phyloP scores from a whole-genome alignment of 2,113 vertebrate genomes.

The Leptosomus discolor region DNA sequence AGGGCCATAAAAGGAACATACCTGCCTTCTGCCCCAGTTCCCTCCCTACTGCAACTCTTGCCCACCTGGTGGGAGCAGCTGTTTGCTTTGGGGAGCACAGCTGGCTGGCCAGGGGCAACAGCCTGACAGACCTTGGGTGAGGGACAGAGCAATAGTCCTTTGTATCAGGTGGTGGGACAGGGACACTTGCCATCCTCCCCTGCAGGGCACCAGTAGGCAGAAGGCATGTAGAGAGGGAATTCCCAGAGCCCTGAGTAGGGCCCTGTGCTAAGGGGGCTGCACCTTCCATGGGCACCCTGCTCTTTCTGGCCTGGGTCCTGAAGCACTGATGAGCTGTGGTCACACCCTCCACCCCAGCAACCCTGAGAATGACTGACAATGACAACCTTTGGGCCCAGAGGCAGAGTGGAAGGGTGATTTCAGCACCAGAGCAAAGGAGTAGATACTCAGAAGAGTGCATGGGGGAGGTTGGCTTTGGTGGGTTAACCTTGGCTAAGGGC shows the following conservation, averaged over 20 bases:
- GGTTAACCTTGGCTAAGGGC: neutral
- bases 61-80: neutral
- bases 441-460: neutral
- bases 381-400: neutral
- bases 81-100: neutral
- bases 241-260: neutral
- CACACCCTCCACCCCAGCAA: accelerated
- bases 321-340: neutral
- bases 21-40: neutral
- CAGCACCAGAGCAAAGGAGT: neutral
- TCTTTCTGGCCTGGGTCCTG: neutral
- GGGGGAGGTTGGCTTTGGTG: neutral
- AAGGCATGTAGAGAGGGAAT: neutral
- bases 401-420: neutral
- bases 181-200: neutral
- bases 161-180: neutral
- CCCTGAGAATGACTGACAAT: neutral
- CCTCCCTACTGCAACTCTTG: neutral
- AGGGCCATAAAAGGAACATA: neutral
- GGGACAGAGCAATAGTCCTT: neutral
- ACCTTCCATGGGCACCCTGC: neutral
- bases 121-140: neutral
- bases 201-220: neutral
- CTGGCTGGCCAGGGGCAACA: accelerated
- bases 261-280: neutral